These are phyloP conservation scores for Lepus americanus DNA, from an alignment of 2,113 vertebrate genomes.

Conservation along the genomic window DNA sequence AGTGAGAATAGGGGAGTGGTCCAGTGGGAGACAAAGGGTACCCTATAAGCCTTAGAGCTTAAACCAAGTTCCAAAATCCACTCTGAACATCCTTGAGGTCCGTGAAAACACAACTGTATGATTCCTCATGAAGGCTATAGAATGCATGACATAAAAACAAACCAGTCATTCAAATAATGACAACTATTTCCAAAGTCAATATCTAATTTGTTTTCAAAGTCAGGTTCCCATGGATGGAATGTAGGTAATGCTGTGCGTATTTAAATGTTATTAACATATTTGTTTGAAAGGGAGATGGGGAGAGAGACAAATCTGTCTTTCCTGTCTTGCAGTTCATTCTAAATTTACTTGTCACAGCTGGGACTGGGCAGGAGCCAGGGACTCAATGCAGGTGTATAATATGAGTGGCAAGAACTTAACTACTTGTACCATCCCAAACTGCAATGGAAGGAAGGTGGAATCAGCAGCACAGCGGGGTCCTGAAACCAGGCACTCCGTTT, in stretches of 20 bases:
- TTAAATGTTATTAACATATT: too few relatives aligned
- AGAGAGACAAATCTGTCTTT: too few relatives aligned
- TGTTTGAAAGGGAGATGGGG: too few relatives aligned
- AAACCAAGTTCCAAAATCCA: not conserved
- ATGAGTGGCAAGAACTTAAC: too few relatives aligned
- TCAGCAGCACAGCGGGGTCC: too few relatives aligned
- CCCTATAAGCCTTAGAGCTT: not conserved
- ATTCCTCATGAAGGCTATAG: not conserved
- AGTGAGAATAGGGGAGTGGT: rapidly evolving
- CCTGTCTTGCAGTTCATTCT: too few relatives aligned
- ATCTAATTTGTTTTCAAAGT: not conserved
- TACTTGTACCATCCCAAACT: too few relatives aligned
- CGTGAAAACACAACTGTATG: not conserved
- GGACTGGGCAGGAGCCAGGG: too few relatives aligned
- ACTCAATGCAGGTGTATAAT: too few relatives aligned
- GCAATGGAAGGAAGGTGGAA: too few relatives aligned
- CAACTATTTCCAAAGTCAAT: not conserved
- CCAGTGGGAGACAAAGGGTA: not conserved
- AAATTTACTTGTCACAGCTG: too few relatives aligned
- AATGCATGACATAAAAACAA: not conserved
- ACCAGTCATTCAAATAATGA: not conserved
- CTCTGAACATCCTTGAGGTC: not conserved
- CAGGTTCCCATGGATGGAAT: not conserved
- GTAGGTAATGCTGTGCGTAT: not conserved
- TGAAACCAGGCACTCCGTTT: too few relatives aligned